These are phyloP conservation scores for Andrena haemorrhoa DNA, from an alignment of 2,888 invertebrate species.

Conservation along the genomic window DNA sequence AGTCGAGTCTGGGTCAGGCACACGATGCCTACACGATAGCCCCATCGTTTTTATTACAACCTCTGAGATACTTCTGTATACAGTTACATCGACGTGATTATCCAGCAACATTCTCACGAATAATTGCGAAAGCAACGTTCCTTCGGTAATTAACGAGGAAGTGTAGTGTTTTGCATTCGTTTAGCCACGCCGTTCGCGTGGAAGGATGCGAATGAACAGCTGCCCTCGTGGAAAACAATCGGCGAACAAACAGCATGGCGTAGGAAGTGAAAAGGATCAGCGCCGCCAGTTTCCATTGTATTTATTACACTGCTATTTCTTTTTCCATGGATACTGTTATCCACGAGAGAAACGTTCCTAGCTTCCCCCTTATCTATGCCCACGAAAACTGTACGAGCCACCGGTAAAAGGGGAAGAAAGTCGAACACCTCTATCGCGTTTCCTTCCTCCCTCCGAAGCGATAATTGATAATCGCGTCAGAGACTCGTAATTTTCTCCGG, in stretches of 20 bases:
- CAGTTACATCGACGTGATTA: conserved; percentile 1
- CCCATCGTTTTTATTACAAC: conserved; percentile 2
- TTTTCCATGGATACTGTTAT: neutral
- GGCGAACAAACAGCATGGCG: neutral
- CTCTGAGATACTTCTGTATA: neutral
- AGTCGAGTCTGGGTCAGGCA: neutral
- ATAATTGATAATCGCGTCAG: conserved; percentile 11
- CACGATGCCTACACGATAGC: neutral
- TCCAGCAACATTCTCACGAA: conserved; percentile 15
- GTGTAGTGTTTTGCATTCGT: conserved; percentile 13
- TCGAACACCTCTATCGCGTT: neutral
- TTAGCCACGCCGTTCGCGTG: neutral
- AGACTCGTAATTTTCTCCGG: conserved; percentile 24
- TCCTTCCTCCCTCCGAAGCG: neutral
- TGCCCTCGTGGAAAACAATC: conserved; percentile 15
- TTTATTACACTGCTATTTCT: neutral
- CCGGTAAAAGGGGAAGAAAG: neutral
- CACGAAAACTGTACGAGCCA: neutral
- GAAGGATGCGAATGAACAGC: conserved; percentile 22
- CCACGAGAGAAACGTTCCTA: neutral
- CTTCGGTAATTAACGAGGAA: conserved; percentile 40
- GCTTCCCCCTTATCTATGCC: neutral
- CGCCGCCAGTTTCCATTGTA: conserved; percentile 1
- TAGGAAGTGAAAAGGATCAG: conserved; percentile 18
- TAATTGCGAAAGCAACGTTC: conserved; percentile 22